Evolutionary conservation across 1,140 invertebrate genomes (phyloP).

Genomic region (Teleopsis dalmanni): DNA sequence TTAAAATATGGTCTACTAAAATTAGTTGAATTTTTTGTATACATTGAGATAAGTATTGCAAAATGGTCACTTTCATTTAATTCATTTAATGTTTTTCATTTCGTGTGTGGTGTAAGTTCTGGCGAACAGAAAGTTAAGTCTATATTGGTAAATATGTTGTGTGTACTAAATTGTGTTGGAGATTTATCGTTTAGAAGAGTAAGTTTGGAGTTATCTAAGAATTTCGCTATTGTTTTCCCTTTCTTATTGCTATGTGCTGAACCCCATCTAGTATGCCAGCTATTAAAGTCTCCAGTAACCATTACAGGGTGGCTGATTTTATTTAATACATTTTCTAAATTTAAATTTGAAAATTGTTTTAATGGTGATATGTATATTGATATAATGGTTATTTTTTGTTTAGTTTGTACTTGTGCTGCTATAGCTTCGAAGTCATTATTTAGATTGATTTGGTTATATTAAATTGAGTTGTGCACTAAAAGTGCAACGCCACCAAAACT

Average conservation of each 20-base stretch:
- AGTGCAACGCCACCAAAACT: conserved; percentile 13
- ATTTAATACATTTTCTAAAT: background rate
- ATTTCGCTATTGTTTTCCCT: conserved; percentile 6
- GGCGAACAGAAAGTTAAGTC: background rate
- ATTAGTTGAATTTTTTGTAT: background rate
- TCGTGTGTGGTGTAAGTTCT: background rate
- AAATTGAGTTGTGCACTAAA: conserved; percentile 13
- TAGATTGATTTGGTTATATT: conserved; percentile 6
- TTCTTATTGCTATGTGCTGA: conserved; percentile 4
- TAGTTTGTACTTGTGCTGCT: conserved; percentile 10
- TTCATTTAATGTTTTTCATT: conserved; percentile 1
- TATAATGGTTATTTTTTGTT: conserved; percentile 10
- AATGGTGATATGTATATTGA: conserved; percentile 3
- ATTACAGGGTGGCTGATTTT: background rate
- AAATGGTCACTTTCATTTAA: conserved; percentile 6
- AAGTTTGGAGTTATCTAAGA: background rate
- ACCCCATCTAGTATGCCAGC: conserved; percentile 7
- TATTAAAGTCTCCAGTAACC: conserved; percentile 7
- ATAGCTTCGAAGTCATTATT: conserved; percentile 10
- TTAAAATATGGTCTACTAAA: background rate
- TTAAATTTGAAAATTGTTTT: background rate
- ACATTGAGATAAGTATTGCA: background rate
- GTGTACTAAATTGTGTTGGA: conserved; percentile 8
- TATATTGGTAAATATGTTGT: conserved; percentile 4
- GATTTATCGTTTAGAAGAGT: conserved; percentile 8